Percentiles rank a stretch among this genome's conserved stretches.
phyloP scores from a whole-genome alignment of 2,797 vertebrate species.

The Astyanax mexicanus region DNA sequence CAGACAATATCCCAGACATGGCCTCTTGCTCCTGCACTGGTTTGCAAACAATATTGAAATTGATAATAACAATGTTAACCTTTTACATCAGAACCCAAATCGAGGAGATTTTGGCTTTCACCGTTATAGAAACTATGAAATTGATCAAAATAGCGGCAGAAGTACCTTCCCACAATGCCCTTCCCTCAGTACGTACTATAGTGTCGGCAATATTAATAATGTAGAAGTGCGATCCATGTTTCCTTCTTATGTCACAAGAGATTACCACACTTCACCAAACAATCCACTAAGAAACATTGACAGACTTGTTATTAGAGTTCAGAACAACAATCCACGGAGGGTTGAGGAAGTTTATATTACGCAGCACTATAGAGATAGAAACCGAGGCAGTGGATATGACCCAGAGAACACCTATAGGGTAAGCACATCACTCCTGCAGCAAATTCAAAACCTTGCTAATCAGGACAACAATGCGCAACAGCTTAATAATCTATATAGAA shows the following conservation, averaged over 20 bases:
- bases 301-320: not conserved
- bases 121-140: too few species aligned
- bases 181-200: not conserved
- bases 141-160: not conserved
- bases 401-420: not conserved
- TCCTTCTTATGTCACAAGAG: not conserved
- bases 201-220: not conserved
- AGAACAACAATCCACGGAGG: not conserved
- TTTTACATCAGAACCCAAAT: not conserved
- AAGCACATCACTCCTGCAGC: not conserved
- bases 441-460: not conserved
- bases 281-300: not conserved
- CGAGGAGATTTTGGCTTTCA: not conserved
- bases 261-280: not conserved
- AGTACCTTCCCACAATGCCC: slow-evolving; percentile 9
- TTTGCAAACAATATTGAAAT: not conserved
- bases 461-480: too few species aligned
- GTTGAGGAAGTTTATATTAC: slow-evolving; percentile 20
- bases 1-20: not conserved
- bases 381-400: not conserved
- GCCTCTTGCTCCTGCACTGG: not conserved
- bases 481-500: not conserved
- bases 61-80: not conserved
- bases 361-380: not conserved
- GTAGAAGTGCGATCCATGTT: not conserved